A percentile compares a stretch with the other conserved stretches of the same genome.
Conservation (phyloP, 2,113 vertebrate species). For the Puffinus mauretanicus region DNA sequence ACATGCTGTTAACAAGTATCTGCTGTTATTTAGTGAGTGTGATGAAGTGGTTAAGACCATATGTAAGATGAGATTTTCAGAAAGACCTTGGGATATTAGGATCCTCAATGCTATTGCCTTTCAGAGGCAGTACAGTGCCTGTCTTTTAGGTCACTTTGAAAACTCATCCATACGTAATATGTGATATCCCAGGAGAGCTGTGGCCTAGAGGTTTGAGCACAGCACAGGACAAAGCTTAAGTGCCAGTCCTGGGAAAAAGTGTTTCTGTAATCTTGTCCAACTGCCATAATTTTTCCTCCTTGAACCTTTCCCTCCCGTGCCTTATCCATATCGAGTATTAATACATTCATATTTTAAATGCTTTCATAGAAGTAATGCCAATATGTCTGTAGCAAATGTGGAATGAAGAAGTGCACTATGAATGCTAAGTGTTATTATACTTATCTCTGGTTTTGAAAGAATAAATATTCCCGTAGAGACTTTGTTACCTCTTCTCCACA, state of each 20-base stretch:
- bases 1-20: conserved; percentile 31
- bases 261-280: neutral
- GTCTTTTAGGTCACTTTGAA: conserved; percentile 26
- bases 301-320: neutral
- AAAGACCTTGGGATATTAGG: neutral
- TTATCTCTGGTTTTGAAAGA: neutral
- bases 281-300: neutral
- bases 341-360: neutral
- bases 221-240: neutral
- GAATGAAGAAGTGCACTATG: neutral
- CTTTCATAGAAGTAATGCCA: neutral
- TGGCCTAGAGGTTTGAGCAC: neutral
- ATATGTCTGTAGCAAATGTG: neutral
- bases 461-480: neutral
- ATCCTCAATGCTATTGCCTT: neutral
- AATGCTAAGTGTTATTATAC: neutral
- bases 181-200: neutral
- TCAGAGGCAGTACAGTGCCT: neutral
- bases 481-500: neutral
- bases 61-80: neutral
- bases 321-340: neutral
- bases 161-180: neutral
- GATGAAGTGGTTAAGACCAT: neutral
- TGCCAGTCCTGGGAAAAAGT: neutral
- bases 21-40: conserved; percentile 3